Evolutionary conservation across 2,113 vertebrate genomes (phyloP), one percentile per base, ranked within the genome.

Genomic region (Sphaerodactylus townsendi): DNA sequence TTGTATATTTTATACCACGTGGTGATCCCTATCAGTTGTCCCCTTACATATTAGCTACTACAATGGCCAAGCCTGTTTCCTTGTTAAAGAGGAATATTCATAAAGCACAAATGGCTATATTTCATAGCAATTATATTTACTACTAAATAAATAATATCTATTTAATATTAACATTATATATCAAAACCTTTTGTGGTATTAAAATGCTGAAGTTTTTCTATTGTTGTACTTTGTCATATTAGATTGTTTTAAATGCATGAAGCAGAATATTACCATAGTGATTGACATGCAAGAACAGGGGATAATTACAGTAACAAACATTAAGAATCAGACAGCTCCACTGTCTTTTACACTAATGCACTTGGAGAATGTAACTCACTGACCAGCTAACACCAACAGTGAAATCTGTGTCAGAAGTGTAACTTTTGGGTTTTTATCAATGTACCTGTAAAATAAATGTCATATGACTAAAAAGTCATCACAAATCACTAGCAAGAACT

Each of bases 11-110:
- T 35, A 72, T n/a, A 41, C 50, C 28, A 19, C 14, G 11, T 1
- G 48, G 37, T 15, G 1, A n/a, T 7, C 17, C 2, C 14, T 14
- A 2, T 1, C n/a, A 1, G 30, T 0, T 0, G 0, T 2, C 3
- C n/a, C 14, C 15, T 8, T 56, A 50, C 11, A 15, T 1, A 2
- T 53, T 5, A 9, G 5, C 35, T 33, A 1, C 10, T 2, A 44
- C 30, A 33, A 19, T 4, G 37, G 2, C 2, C 21, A n/a, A 11
- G 5, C 30, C 3, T 80, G 68, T 33, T 6, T 13, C 2, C 33
- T 11, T 21, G 17, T 17, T 59, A 48, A 37, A 1, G 10, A 30
- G 14, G 3, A 4, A n/a, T 5, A 46, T 39, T 3, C 0, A 19
- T 59, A 30, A 81, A 13, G 35, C 35, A 86, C 37, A 85, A 87